phyloP scores from a whole-genome alignment of 2,797 vertebrate genomes.

The Squalus acanthias region DNA sequence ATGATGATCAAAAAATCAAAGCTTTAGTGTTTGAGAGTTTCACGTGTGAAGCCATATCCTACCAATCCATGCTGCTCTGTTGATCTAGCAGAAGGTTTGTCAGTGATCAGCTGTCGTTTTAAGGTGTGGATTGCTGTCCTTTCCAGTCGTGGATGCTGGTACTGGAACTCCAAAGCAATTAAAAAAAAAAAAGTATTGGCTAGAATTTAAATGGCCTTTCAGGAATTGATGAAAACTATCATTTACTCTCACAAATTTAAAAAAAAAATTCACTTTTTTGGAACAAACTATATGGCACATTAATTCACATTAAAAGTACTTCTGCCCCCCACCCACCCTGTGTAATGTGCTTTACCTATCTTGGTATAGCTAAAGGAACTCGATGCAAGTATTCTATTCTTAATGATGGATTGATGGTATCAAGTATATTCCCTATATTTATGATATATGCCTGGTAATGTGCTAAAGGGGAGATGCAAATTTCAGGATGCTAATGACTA shows the following conservation, averaged over 20 bases:
- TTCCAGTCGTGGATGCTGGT: neutral
- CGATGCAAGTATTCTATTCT: neutral
- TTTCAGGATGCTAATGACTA: neutral
- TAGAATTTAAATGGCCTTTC: neutral
- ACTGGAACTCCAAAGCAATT: neutral
- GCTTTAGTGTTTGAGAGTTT: neutral
- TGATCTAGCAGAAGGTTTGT: neutral
- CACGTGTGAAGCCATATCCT: neutral
- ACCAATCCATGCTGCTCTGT: neutral
- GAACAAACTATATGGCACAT: neutral
- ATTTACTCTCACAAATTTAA: neutral
- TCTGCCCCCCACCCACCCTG: conserved; percentile 42
- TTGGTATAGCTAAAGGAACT: neutral
- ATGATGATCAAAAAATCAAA: neutral
- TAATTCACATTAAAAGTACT: conserved; percentile 44
- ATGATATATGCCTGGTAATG: neutral
- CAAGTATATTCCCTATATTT: neutral
- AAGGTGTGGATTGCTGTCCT: neutral
- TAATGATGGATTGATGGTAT: neutral
- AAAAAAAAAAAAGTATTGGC: neutral
- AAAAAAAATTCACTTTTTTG: neutral
- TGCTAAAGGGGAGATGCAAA: neutral
- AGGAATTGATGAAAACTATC: neutral
- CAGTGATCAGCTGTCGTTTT: neutral
- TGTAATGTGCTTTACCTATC: neutral